phyloP scores from a whole-genome alignment of 2,113 vertebrate species.

The Fulmarus glacialis region DNA sequence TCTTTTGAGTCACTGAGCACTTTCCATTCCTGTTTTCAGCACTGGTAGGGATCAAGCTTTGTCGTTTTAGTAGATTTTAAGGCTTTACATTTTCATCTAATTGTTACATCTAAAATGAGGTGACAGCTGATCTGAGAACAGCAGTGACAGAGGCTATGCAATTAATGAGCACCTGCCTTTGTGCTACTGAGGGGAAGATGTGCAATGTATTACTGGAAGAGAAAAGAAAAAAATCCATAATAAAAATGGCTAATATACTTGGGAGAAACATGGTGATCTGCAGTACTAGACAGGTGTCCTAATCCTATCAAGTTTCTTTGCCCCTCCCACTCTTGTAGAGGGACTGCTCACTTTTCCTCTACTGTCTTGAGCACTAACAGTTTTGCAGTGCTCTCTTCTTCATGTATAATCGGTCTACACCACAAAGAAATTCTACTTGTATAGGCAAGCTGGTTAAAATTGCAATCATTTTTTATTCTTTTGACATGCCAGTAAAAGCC shows the following conservation, averaged over 20 bases:
- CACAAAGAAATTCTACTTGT: neutral
- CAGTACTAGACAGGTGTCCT: neutral
- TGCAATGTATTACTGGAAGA: neutral
- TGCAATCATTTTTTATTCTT: neutral
- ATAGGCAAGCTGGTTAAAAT: neutral
- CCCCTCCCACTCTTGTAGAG: neutral
- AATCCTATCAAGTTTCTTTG: neutral
- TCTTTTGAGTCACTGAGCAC: neutral
- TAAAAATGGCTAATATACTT: neutral
- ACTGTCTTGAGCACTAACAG: neutral
- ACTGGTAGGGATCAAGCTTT: neutral
- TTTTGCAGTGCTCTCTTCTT: neutral
- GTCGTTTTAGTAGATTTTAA: neutral
- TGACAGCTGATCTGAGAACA: neutral
- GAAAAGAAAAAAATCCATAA: neutral
- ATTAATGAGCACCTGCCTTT: neutral
- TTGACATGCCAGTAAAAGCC: neutral
- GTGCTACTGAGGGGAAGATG: neutral
- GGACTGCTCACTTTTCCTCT: neutral
- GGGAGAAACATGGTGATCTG: neutral
- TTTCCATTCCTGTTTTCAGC: neutral
- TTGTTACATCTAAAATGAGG: neutral
- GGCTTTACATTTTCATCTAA: neutral
- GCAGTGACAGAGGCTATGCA: neutral
- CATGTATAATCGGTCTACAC: neutral